phyloP scores from a whole-genome alignment of 2,113 vertebrate genomes.

The Xenus cinereus region DNA sequence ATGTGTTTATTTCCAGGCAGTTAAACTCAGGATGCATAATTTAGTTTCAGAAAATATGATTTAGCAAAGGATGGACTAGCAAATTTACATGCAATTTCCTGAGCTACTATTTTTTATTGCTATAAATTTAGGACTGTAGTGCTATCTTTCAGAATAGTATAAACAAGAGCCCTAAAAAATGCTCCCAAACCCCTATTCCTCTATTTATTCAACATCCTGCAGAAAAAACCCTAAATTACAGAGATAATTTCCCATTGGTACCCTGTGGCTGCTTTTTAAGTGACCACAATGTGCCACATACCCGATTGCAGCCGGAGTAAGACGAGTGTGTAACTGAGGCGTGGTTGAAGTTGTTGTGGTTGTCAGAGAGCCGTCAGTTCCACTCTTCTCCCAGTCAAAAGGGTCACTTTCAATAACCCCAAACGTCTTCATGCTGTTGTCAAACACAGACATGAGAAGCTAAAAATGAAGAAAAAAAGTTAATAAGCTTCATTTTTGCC shows the following conservation, averaged over 20 bases:
- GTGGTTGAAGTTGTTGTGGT: slow-evolving; percentile 87
- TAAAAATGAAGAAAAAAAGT: slow-evolving; percentile 59
- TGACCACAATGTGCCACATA: slow-evolving; percentile 46
- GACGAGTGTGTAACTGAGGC: slow-evolving; percentile 92
- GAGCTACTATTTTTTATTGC: neutral
- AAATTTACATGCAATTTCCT: slow-evolving; percentile 11
- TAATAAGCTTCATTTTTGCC: neutral
- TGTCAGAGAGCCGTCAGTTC: slow-evolving; percentile 86
- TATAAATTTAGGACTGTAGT: neutral
- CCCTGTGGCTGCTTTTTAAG: neutral
- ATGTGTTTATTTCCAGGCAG: neutral
- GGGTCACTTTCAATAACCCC: slow-evolving; percentile 94
- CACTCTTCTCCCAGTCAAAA: slow-evolving; percentile 96
- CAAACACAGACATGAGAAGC: slow-evolving; percentile 96
- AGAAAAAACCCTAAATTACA: neutral
- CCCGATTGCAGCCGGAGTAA: slow-evolving; percentile 95
- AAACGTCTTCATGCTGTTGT: slow-evolving; percentile 94
- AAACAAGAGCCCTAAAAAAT: neutral
- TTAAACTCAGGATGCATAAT: neutral
- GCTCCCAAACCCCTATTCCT: neutral
- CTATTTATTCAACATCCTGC: neutral
- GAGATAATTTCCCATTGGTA: neutral
- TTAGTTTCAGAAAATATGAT: neutral
- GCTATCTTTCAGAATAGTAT: neutral
- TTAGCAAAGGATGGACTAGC: neutral